Evolutionary conservation across 2,797 vertebrate genomes (phyloP).

Genomic region (Knipowitschia caucasica): DNA sequence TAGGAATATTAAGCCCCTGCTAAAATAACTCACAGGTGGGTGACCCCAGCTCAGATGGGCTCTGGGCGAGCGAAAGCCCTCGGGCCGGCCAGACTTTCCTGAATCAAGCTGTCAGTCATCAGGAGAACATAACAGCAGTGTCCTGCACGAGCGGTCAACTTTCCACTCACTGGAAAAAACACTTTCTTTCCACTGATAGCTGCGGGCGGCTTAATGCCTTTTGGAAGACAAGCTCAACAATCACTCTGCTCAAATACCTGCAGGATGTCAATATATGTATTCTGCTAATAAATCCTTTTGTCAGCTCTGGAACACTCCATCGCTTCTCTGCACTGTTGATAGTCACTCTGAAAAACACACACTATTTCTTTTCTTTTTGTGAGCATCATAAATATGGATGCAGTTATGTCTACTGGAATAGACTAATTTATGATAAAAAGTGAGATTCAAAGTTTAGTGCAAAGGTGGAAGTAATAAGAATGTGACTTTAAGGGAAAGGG

Average conservation of each 20-base stretch:
- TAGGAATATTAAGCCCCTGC: conserved; percentile 45
- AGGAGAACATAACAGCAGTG: conserved; percentile 56
- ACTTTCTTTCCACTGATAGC: conserved; percentile 23
- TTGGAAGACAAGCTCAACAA: conserved; percentile 36
- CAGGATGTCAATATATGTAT: conserved; percentile 8
- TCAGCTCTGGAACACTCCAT: conserved; percentile 19
- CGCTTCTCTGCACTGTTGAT: not conserved
- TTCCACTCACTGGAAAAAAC: conserved; percentile 50
- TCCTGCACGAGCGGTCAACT: conserved; percentile 47
- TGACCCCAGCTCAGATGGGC: conserved; percentile 47
- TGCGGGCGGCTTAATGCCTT: conserved; percentile 29
- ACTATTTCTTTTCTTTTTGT: not conserved
- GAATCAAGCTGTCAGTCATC: conserved; percentile 57
- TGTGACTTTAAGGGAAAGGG: too few species aligned
- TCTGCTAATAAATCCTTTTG: conserved; percentile 34
- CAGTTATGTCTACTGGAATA: not conserved
- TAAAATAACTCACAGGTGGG: conserved; percentile 61
- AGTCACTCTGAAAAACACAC: not conserved
- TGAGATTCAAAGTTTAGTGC: too few species aligned
- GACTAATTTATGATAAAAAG: too few species aligned
- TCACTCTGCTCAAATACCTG: conserved; percentile 30
- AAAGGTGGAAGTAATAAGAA: too few species aligned
- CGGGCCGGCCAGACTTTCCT: conserved; percentile 43
- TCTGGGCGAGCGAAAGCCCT: conserved; percentile 40
- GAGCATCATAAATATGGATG: not conserved